Percentiles rank a stretch among this genome's conserved stretches.
These are phyloP conservation scores for Menura novaehollandiae DNA, from an alignment of 2,113 vertebrate species.

Conservation along the genomic window DNA sequence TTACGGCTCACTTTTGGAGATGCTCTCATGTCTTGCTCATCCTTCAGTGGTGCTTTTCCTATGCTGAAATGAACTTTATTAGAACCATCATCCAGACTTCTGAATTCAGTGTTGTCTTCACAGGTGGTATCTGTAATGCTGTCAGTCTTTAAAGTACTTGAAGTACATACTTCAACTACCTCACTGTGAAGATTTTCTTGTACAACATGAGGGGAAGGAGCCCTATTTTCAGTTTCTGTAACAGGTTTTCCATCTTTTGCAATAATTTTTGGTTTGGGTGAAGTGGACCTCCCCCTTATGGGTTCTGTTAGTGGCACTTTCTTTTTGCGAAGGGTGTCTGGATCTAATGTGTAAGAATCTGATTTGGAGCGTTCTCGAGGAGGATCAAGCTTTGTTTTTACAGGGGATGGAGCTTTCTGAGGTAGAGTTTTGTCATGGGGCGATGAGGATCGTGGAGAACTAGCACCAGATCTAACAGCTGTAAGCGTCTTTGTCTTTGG, in stretches of 20 bases:
- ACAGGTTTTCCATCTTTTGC: slow-evolving; percentile 84
- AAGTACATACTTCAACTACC: slow-evolving; percentile 96
- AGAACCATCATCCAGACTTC: slow-evolving; percentile 81
- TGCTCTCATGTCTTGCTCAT: slow-evolving; percentile 89
- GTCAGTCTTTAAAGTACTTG: slow-evolving; percentile 87
- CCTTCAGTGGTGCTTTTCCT: slow-evolving; percentile 94
- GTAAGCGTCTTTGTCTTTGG: slow-evolving; percentile 89
- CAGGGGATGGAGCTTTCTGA: slow-evolving; percentile 83
- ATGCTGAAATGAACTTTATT: slow-evolving; percentile 98
- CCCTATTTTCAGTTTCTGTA: slow-evolving; percentile 84
- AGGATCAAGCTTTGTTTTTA: slow-evolving; percentile 90
- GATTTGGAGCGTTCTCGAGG: slow-evolving; percentile 97
- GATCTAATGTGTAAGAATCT: slow-evolving; percentile 95
- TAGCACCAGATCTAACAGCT: slow-evolving; percentile 79
- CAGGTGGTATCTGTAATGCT: slow-evolving; percentile 79
- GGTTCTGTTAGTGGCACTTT: slow-evolving; percentile 93
- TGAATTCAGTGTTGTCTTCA: slow-evolving; percentile 84
- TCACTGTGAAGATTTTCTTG: slow-evolving; percentile 98
- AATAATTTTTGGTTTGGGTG: slow-evolving; percentile 90
- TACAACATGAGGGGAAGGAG: slow-evolving; percentile 93
- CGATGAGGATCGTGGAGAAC: slow-evolving; percentile 85
- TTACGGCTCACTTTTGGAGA: slow-evolving; percentile 97
- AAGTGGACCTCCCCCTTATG: slow-evolving; percentile 90
- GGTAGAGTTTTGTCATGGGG: slow-evolving; percentile 88
- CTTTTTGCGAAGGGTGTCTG: slow-evolving; percentile 94